Evolutionary conservation across 1,140 invertebrate species (phyloP).

Genomic region (Drosophila yakuba): DNA sequence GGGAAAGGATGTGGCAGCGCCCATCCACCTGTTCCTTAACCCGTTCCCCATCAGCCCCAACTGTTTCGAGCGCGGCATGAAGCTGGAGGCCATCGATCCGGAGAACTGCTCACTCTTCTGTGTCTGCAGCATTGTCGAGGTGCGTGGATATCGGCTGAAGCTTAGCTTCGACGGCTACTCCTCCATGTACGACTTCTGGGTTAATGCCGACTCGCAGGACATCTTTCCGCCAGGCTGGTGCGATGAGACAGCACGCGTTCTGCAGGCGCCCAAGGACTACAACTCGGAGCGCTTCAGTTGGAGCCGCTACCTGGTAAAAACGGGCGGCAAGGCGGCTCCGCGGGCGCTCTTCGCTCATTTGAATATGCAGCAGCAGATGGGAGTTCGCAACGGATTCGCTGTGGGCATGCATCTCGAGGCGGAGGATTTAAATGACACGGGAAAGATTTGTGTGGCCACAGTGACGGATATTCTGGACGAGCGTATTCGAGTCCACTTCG

Average conservation of each 20-base stretch:
- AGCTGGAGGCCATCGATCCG: conserved; percentile 97
- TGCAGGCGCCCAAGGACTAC: conserved; percentile 91
- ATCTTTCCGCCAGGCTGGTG: conserved; percentile 98
- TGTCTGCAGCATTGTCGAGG: conserved; percentile 93
- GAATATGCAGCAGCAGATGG: conserved; percentile 57
- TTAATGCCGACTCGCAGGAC: conserved; percentile 94
- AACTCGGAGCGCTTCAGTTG: conserved; percentile 90
- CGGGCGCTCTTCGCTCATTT: conserved; percentile 90
- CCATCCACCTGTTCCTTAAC: conserved; percentile 91
- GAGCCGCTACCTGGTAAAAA: conserved; percentile 92
- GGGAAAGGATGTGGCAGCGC: conserved; percentile 85
- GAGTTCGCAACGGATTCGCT: conserved; percentile 51
- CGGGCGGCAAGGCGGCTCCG: conserved; percentile 91
- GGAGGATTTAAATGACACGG: conserved; percentile 95
- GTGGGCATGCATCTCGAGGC: conserved; percentile 98
- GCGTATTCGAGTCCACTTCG: conserved; percentile 96
- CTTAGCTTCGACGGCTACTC: conserved; percentile 97
- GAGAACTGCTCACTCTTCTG: conserved; percentile 95
- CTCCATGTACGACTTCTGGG: conserved; percentile 96
- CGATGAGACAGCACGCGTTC: conserved; percentile 90
- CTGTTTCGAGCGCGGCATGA: conserved; percentile 93
- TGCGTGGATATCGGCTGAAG: conserved; percentile 92
- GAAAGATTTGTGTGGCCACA: conserved; percentile 94
- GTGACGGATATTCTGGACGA: conserved; percentile 93
- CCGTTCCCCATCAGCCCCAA: conserved; percentile 90